Base-by-base conservation (phyloP, 2,113 vertebrate species). In the Cyphotilapia sp. region DNA sequence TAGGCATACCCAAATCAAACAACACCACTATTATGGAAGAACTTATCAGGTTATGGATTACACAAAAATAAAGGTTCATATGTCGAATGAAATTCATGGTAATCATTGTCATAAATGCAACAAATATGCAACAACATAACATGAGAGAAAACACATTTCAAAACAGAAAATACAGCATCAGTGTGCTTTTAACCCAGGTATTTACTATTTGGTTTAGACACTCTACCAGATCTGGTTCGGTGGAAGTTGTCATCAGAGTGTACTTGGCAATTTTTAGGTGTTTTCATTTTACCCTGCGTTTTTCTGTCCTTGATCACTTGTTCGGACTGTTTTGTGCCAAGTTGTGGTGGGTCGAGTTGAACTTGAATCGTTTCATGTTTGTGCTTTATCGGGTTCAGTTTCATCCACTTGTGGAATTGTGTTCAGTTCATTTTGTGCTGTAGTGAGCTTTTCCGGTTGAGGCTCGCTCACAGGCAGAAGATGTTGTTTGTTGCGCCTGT, bases 161-260 rank as follows among this genome's bases (percentile, higher is more conserved):
- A 49, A 49, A 49, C 47, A 49, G 47, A 19, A 49, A 1, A 19
- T 49, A 49, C 47, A 49, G 47, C 47, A 49, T 5, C 47, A 49
- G 47, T 49, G 17, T 49, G 4, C 47, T 19, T 49, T 49, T 49
- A 19, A 49, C 3, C 16, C 47, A 49, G 4, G 47, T 49, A 19
- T 49, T 49, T 49, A 49, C 4, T 49, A 9, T 49, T 49, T 5
- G 47, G 47, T 9, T 49, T 49, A 49, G 47, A n/a, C 49, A 51
- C 47, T 47, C 1, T 47, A 17, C 16, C 45, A 47, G 47, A 51
- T 19, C 47, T 51, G 47, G 0, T 51, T 51, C 0, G 3, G 17
- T 51, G 0, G 0, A 17, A 17, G 47, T 51, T 51, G 47, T 19
- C 47, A 51, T 51, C 47, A 19, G 45, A 1, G 47, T 0, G 16